Evolutionary conservation across 2,113 vertebrate genomes (phyloP), one percentile per base, ranked within the genome.

Genomic region (Zosterops hypoxanthus): DNA sequence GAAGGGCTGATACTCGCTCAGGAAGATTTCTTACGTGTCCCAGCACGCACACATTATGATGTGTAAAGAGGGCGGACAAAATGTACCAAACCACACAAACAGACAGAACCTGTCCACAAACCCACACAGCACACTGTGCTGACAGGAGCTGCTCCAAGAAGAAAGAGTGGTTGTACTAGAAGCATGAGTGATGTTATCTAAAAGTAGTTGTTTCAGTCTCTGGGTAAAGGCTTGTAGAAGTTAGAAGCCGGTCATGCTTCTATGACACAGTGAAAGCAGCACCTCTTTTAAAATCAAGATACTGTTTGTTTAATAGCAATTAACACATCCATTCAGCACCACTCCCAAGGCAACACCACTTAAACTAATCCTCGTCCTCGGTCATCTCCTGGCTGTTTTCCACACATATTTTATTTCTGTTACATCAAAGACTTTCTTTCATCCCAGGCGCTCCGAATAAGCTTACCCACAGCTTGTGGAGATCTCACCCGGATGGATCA

Each of bases 21-120:
- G 33, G 73, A 87, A 65, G 44, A 29, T 17, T 72, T 87, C n/a
- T 41, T 42, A 20, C 83, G 0, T 17, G 91, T 60, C 72, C 34
- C 83, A 78, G 94, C 94, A 64, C 0, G 85, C 20, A 72, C 25
- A 20, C 2, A 0, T 52, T 26, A 90, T 1, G 6, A 90, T 23
- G 61, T 4, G 39, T 25, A 50, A 90, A 83, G 77, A 39, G 65
- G 78, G 61, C 12, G 1, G 71, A 44, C 15, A 66, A 69, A 57
- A 72, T 3, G 16, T 63, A 76, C 59, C 42, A 77, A 90, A 86
- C 92, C 7, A 2, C 94, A 92, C 68, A 5, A 64, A 95, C 93
- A 90, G 85, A 91, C 93, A 78, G 56, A 96, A 95, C 87, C 76
- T 77, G 92, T 90, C 84, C 56, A 18, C 39, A 85, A 91, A 87